Conservation (phyloP, 2,888 invertebrate genomes). For the Drymonia ruficornis region DNA sequence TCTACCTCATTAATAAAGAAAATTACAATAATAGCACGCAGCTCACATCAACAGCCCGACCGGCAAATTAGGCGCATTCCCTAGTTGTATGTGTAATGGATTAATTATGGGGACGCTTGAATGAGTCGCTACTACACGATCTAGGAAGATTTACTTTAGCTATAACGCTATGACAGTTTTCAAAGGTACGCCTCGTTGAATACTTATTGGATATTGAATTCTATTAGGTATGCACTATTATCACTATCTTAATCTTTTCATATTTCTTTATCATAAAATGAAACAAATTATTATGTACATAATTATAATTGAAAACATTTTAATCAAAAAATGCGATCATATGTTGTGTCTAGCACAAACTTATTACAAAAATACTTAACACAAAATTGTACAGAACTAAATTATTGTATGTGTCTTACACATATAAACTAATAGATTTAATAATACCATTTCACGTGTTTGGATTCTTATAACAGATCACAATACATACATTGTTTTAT, state of each 20-base stretch:
- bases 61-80: constrained; percentile 57
- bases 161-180: too few species aligned
- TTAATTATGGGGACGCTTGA: constrained; percentile 47
- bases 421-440: constrained; percentile 36
- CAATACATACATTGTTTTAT: neutral
- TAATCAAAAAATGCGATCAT: constrained; percentile 27
- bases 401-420: constrained; percentile 52
- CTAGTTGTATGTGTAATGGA: constrained; percentile 47
- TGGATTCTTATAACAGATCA: neutral
- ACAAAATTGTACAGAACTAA: constrained; percentile 27
- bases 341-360: constrained; percentile 45
- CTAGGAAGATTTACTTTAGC: too few species aligned
- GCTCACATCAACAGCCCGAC: constrained; percentile 48
- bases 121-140: constrained; percentile 34
- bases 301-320: constrained; percentile 26
- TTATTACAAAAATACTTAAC: constrained; percentile 20
- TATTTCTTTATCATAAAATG: constrained; percentile 11
- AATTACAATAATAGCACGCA: constrained; percentile 60
- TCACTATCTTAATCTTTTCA: too few species aligned
- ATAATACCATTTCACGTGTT: neutral
- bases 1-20: constrained; percentile 71
- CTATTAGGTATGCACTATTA: too few species aligned
- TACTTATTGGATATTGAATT: too few species aligned
- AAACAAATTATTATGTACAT: constrained; percentile 27
- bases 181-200: too few species aligned